phyloP scores from a whole-genome alignment of 2,888 invertebrate genomes.

The Neuroscelio doddi region DNA sequence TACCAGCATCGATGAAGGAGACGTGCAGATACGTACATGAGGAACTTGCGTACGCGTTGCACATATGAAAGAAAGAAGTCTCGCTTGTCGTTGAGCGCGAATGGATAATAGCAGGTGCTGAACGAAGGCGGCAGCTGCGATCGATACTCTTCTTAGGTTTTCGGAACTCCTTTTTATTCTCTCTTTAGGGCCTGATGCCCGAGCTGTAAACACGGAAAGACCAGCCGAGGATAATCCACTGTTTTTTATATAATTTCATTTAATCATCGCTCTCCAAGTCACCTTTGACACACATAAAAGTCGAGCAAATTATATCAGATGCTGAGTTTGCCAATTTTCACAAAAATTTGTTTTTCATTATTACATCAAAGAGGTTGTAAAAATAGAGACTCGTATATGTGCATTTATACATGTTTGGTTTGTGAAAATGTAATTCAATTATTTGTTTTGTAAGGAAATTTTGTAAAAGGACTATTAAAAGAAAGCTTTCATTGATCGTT shows the following conservation, averaged over 20 bases:
- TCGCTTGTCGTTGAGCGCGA: constrained; percentile 58
- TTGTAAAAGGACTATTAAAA: too few species aligned
- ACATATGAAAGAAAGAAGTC: constrained; percentile 56
- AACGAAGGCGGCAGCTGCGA: constrained; percentile 68
- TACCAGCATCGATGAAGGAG: not conserved
- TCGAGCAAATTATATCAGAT: too few species aligned
- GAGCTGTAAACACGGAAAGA: constrained; percentile 5
- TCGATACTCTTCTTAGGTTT: constrained; percentile 66
- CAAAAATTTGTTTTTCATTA: not conserved
- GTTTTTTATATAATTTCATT: constrained; percentile 11
- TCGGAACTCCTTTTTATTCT: constrained; percentile 58
- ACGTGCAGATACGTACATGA: constrained; percentile 32
- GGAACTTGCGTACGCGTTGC: constrained; percentile 36
- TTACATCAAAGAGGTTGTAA: not conserved
- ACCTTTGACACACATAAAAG: constrained; percentile 2
- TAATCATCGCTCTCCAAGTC: not conserved
- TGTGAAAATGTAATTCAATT: too few species aligned
- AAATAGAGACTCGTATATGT: too few species aligned
- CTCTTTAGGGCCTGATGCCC: constrained; percentile 31
- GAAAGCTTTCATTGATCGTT: not conserved
- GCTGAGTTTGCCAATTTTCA: not conserved
- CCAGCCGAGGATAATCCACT: not conserved
- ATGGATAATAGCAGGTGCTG: constrained; percentile 69
- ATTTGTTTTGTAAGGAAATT: too few species aligned
- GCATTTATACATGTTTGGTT: too few species aligned